Percentiles rank a stretch among this genome's conserved stretches.
Conservation (phyloP, 2,113 vertebrate genomes). For the Thryonomys swinderianus region DNA sequence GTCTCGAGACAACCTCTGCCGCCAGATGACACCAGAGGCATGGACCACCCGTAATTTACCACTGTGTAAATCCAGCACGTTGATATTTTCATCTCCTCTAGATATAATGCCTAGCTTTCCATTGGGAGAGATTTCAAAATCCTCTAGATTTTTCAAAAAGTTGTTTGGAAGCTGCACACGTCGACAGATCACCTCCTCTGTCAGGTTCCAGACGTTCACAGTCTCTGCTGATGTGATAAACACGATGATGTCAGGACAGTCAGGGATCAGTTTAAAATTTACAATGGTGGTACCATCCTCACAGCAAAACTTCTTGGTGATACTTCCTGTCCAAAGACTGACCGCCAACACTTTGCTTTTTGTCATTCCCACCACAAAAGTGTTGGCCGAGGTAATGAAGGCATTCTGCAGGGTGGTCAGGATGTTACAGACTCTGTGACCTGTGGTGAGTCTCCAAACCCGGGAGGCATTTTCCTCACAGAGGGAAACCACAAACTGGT, state of each 20-base stretch:
- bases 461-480: slow-evolving; percentile 98
- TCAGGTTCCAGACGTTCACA: slow-evolving; percentile 97
- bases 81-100: slow-evolving; percentile 97
- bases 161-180: slow-evolving; percentile 95
- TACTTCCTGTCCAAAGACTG: slow-evolving; percentile 98
- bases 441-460: slow-evolving; percentile 97
- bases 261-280: slow-evolving; percentile 96
- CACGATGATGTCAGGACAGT: slow-evolving; percentile 96
- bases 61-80: slow-evolving; percentile 95
- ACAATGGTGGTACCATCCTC: slow-evolving; percentile 97
- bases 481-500: slow-evolving; percentile 99
- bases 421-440: slow-evolving; percentile 99
- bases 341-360: slow-evolving; percentile 98
- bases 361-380: slow-evolving; percentile 95
- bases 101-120: slow-evolving; percentile 97
- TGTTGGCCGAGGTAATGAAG: slow-evolving; percentile 97
- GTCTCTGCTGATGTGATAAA: slow-evolving; percentile 98
- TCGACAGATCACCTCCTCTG: slow-evolving; percentile 96
- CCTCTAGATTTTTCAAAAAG: slow-evolving; percentile 96
- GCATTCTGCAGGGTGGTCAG: slow-evolving; percentile 97
- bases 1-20: slow-evolving; percentile 95
- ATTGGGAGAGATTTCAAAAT: slow-evolving; percentile 98
- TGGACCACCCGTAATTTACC: slow-evolving; percentile 96
- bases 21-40: slow-evolving; percentile 95
- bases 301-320: slow-evolving; percentile 98